A percentile compares a stretch with the other conserved stretches of the same genome.
Conservation (phyloP, 2,888 invertebrate genomes). For the Bombylius major region DNA sequence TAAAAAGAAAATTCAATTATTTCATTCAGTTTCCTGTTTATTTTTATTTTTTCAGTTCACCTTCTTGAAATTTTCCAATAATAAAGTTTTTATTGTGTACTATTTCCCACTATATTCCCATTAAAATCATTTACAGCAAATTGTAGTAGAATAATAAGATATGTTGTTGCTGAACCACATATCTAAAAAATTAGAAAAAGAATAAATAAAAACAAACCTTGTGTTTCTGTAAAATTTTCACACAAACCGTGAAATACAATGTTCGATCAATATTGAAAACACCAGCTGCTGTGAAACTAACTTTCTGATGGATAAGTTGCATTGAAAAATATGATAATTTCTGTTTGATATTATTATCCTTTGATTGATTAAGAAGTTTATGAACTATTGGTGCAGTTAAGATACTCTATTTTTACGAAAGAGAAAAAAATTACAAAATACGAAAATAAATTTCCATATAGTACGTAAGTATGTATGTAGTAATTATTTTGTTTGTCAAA, state of each 20-base stretch:
- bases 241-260: conserved; percentile 33
- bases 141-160: conserved; percentile 35
- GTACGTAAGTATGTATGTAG: too few species aligned
- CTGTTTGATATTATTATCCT: conserved; percentile 26
- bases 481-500: neutral
- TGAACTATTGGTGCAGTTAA: conserved; percentile 34
- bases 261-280: conserved; percentile 36
- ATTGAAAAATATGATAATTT: conserved; percentile 34
- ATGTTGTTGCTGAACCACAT: conserved; percentile 34
- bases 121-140: conserved; percentile 19
- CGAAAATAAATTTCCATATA: too few species aligned
- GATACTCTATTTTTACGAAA: conserved; percentile 20
- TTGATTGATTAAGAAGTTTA: conserved; percentile 28
- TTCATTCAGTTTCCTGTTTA: too few species aligned
- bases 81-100: too few species aligned
- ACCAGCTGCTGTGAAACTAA: conserved; percentile 36
- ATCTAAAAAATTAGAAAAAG: conserved; percentile 23
- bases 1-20: too few species aligned
- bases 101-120: too few species aligned
- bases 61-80: too few species aligned
- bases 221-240: neutral
- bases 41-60: too few species aligned
- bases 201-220: neutral
- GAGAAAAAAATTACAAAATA: too few species aligned
- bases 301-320: conserved; percentile 33